phyloP scores from a whole-genome alignment of 2,113 vertebrate species.

The Macroglossus sobrinus region DNA sequence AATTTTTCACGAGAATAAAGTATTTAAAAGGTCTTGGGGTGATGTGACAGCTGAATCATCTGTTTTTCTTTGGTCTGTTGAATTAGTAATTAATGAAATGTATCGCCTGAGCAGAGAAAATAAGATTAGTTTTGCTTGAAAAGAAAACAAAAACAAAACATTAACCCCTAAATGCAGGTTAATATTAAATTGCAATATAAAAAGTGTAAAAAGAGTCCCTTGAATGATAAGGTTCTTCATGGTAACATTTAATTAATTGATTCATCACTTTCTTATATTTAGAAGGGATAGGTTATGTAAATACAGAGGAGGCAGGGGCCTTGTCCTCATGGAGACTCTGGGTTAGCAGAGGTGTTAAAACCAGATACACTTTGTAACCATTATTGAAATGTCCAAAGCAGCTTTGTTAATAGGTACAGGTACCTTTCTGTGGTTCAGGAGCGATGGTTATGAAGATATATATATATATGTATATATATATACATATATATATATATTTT shows the following conservation, averaged over 20 bases:
- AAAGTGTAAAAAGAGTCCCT: neutral
- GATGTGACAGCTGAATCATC: conserved; percentile 58
- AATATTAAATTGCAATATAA: conserved; percentile 42
- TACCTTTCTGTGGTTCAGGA: neutral
- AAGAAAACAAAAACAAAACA: conserved; percentile 63
- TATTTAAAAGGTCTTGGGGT: conserved; percentile 70
- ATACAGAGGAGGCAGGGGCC: neutral
- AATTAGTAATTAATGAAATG: conserved; percentile 72
- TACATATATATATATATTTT: too few species aligned
- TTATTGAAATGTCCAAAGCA: neutral
- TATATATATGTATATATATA: too few species aligned
- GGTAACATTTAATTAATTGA: neutral
- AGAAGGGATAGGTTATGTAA: neutral
- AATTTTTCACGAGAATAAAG: conserved; percentile 70
- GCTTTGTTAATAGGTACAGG: neutral
- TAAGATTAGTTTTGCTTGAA: conserved; percentile 69
- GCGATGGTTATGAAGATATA: neutral
- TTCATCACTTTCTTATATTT: conserved; percentile 5
- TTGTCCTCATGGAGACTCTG: neutral
- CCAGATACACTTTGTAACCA: neutral
- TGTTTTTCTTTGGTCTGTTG: conserved; percentile 50
- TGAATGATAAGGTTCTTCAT: neutral
- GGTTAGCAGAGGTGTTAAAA: neutral
- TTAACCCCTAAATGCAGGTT: conserved; percentile 52
- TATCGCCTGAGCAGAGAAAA: conserved; percentile 70